Conservation (phyloP, 1,140 invertebrate genomes). For the Bombus sylvicola region DNA sequence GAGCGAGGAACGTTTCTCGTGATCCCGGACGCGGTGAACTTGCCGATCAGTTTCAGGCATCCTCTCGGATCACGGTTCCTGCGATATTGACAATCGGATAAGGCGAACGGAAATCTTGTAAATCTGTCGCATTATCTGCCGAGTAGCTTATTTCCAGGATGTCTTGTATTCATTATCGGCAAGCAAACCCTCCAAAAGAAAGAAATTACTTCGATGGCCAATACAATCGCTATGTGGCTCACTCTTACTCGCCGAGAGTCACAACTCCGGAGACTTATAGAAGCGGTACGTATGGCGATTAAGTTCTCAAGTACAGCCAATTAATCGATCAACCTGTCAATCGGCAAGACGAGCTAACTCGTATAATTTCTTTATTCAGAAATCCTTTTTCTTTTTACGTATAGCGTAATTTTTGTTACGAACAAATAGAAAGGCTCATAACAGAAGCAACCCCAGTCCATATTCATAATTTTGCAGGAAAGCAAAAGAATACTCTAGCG, state of each 20-base stretch:
- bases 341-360: neutral
- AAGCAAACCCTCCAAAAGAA: constrained; percentile 23
- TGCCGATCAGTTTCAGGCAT: constrained; percentile 7
- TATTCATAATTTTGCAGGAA: neutral
- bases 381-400: neutral
- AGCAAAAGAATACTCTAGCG: neutral
- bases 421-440: neutral
- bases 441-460: neutral
- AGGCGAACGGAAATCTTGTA: neutral
- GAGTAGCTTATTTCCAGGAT: neutral
- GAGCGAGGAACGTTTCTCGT: constrained; percentile 17
- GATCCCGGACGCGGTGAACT: constrained; percentile 30
- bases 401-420: neutral
- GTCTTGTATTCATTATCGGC: constrained; percentile 51
- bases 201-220: constrained; percentile 9
- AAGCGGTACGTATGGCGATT: neutral
- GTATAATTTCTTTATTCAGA: neutral
- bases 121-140: neutral
- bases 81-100: neutral
- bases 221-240: neutral
- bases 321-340: neutral
- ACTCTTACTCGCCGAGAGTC: neutral
- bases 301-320: neutral
- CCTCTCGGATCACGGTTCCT: neutral
- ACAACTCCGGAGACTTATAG: neutral